A percentile compares a stretch with the other conserved stretches of the same genome.
Conservation (phyloP, 2,797 vertebrate genomes). For the Pangasius macronema region DNA sequence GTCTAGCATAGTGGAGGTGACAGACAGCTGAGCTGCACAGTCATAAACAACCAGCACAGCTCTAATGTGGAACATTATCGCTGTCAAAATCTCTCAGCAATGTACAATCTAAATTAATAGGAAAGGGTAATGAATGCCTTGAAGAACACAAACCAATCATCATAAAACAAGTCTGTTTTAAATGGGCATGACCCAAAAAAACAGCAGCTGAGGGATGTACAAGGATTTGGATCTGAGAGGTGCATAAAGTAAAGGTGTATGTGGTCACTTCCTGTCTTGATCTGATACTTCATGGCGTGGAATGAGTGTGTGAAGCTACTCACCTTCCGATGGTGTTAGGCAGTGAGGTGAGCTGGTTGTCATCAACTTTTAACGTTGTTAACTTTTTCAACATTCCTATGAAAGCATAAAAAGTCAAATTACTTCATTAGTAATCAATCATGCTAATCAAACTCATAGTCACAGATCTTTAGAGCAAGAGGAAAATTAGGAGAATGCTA, state of each 20-base stretch:
- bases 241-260: constrained; percentile 16
- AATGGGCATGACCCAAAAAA: constrained; percentile 3
- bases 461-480: neutral
- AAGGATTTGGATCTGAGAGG: constrained; percentile 40
- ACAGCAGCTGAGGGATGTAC: constrained; percentile 40
- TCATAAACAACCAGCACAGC: constrained; percentile 39
- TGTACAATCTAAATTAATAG: constrained; percentile 10
- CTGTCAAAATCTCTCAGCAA: constrained; percentile 21
- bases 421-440: neutral
- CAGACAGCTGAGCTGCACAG: constrained; percentile 38
- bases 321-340: constrained; percentile 97
- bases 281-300: constrained; percentile 28
- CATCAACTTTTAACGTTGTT: constrained; percentile 96
- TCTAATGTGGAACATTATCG: constrained; percentile 32
- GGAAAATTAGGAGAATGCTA: neutral
- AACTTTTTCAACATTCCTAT: constrained; percentile 95
- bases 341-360: constrained; percentile 97
- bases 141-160: constrained; percentile 29
- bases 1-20: constrained; percentile 41
- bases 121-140: constrained; percentile 19
- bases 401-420: constrained; percentile 30
- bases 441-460: neutral
- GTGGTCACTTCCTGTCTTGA: constrained; percentile 40
- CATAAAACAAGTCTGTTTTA: constrained; percentile 21
- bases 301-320: constrained; percentile 61